These are phyloP conservation scores for Drosophila sproati DNA, from an alignment of 1,140 invertebrate species.

Conservation along the genomic window DNA sequence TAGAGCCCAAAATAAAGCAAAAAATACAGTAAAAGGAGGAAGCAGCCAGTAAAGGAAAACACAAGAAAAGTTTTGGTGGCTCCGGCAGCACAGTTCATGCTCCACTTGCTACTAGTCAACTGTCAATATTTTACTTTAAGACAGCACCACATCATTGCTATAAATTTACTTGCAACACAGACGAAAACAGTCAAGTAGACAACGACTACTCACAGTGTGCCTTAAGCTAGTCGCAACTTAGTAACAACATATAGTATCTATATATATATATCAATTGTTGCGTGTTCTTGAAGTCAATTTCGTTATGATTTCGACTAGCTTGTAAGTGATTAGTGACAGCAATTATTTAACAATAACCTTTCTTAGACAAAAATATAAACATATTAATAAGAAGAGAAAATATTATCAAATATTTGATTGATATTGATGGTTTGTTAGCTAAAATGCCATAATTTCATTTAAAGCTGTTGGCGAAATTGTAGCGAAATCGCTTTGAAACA, in stretches of 20 bases:
- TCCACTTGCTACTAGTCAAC: constrained; percentile 73
- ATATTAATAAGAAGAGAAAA: neutral
- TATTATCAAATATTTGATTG: too few species aligned
- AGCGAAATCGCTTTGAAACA: neutral
- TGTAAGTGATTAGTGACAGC: constrained; percentile 5
- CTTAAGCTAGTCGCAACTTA: neutral
- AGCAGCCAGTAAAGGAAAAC: constrained; percentile 1
- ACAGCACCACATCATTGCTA: constrained; percentile 75
- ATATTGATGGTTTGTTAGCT: too few species aligned
- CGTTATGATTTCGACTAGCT: neutral
- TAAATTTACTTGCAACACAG: constrained; percentile 68
- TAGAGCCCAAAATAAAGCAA: constrained; percentile 7
- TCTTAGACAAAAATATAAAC: neutral
- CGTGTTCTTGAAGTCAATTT: constrained; percentile 21
- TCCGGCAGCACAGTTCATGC: constrained; percentile 71
- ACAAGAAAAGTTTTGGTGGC: constrained; percentile 66
- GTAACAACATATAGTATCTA: constrained; percentile 1
- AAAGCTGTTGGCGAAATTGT: neutral
- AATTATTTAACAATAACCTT: neutral
- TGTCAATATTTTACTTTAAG: constrained; percentile 81
- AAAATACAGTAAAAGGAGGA: constrained; percentile 7
- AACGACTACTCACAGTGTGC: neutral
- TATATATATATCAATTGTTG: neutral
- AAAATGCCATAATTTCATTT: neutral
- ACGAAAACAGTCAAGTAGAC: constrained; percentile 42